phyloP scores from a whole-genome alignment of 2,888 invertebrate species.

The Xylota segnis region DNA sequence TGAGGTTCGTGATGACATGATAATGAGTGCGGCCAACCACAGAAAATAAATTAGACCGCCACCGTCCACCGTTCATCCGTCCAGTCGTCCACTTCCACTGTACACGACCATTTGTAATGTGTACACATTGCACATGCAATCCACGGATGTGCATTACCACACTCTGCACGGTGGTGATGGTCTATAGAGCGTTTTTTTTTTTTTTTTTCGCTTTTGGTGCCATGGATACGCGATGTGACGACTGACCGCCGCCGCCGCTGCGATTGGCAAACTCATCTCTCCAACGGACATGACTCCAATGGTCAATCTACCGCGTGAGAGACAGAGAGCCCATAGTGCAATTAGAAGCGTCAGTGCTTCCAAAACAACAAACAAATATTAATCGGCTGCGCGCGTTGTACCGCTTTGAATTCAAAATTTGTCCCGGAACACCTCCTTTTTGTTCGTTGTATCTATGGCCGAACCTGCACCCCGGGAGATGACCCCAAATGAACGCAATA shows the following conservation, averaged over 20 bases:
- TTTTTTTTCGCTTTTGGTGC: background rate
- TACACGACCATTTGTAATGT: slow-evolving; percentile 20
- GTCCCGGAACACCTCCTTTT: slow-evolving; percentile 56
- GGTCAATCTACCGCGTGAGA: slow-evolving; percentile 17
- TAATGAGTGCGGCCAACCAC: slow-evolving; percentile 79
- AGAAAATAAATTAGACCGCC: slow-evolving; percentile 78
- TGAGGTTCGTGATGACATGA: slow-evolving; percentile 78
- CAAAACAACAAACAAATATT: background rate
- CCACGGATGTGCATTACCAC: slow-evolving; percentile 71
- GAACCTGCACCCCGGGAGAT: slow-evolving; percentile 41
- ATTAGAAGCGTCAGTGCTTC: slow-evolving; percentile 40
- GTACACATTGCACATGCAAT: slow-evolving; percentile 68
- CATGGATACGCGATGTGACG: slow-evolving; percentile 31
- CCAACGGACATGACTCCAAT: slow-evolving; percentile 32
- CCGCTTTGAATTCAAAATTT: slow-evolving; percentile 59
- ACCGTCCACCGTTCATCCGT: slow-evolving; percentile 60
- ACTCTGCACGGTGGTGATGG: slow-evolving; percentile 21
- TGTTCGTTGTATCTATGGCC: slow-evolving; percentile 15
- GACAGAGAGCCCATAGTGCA: slow-evolving; percentile 4
- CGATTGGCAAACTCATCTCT: slow-evolving; percentile 23
- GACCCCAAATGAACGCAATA: slow-evolving; percentile 70
- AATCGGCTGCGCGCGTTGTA: background rate
- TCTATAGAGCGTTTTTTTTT: slow-evolving; percentile 16
- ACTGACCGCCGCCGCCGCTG: slow-evolving; percentile 11
- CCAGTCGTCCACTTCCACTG: slow-evolving; percentile 6